Percentiles rank a stretch among this genome's conserved stretches.
Conservation (phyloP, 2,797 vertebrate genomes). For the Anableps anableps region DNA sequence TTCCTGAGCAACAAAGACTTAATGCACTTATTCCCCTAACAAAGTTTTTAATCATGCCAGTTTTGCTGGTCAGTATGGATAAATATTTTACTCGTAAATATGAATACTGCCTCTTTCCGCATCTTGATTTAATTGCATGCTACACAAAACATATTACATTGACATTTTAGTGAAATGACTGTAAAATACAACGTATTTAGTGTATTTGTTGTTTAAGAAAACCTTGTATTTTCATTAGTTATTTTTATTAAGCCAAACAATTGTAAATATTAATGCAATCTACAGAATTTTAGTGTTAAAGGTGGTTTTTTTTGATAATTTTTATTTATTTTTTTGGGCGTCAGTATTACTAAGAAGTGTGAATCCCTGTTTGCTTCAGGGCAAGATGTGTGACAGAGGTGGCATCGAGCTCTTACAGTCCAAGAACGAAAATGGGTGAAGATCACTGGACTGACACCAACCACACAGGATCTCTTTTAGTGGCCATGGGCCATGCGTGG, state of each 20-base stretch:
- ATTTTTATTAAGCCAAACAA: constrained; percentile 53
- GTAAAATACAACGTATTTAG: constrained; percentile 60
- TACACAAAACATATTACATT: constrained; percentile 81
- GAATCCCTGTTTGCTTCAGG: constrained; percentile 99
- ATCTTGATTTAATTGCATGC: constrained; percentile 87
- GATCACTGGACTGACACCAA: constrained; percentile 98
- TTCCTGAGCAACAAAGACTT: neutral
- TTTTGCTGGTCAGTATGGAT: constrained; percentile 18
- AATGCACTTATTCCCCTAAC: constrained; percentile 1
- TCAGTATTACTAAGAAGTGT: constrained; percentile 99
- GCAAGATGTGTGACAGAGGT: constrained; percentile 99
- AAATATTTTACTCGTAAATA: constrained; percentile 68
- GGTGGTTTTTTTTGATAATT: constrained; percentile 89
- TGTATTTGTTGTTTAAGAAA: constrained; percentile 57
- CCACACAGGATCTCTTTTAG: constrained; percentile 98
- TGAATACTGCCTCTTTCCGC: constrained; percentile 90
- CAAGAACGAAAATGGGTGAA: constrained; percentile 99
- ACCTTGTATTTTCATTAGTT: constrained; percentile 54
- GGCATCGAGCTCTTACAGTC: constrained; percentile 99
- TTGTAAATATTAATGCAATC: constrained; percentile 86
- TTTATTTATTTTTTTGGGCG: constrained; percentile 88
- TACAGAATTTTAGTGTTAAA: constrained; percentile 84
- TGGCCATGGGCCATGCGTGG: constrained; percentile 91
- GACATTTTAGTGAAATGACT: constrained; percentile 60
- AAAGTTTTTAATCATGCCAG: constrained; percentile 10